Conservation (phyloP, 2,113 vertebrate species). For the Aspidoscelis tigris region DNA sequence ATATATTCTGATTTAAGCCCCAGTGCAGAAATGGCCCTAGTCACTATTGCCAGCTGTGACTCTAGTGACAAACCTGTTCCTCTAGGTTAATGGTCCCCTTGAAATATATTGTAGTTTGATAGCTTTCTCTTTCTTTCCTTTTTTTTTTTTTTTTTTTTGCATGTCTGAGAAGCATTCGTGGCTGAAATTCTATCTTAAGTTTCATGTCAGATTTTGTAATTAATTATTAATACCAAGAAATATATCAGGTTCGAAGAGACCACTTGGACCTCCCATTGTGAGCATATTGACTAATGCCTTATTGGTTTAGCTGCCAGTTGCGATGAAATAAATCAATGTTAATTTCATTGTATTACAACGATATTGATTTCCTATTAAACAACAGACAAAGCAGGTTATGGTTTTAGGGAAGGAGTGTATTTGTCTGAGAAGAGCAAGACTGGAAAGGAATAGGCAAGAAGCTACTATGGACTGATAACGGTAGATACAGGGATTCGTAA, state of each 20-base stretch:
- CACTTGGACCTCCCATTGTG: conserved; percentile 17
- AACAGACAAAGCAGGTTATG: conserved; percentile 65
- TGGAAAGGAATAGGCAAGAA: conserved; percentile 5
- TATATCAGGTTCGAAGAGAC: conserved; percentile 37
- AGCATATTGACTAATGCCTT: conserved; percentile 16
- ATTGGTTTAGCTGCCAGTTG: conserved; percentile 63
- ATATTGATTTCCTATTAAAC: conserved; percentile 74
- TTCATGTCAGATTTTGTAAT: conserved; percentile 38
- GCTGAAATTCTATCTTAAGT: conserved; percentile 31
- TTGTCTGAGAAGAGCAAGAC: conserved; percentile 46
- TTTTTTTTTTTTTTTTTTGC: not conserved
- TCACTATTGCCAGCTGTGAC: too few species aligned
- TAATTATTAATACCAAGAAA: conserved; percentile 61
- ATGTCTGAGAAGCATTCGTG: conserved; percentile 24
- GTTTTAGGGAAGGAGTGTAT: conserved; percentile 63
- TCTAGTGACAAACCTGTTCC: too few species aligned
- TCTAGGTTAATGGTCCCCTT: not conserved
- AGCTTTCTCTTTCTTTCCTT: not conserved
- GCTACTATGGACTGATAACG: conserved; percentile 28
- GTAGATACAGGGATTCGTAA: not conserved
- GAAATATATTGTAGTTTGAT: not conserved
- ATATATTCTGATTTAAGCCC: too few species aligned
- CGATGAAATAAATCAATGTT: conserved; percentile 72
- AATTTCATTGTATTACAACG: conserved; percentile 73
- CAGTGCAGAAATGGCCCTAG: too few species aligned